Evolutionary conservation across 2,113 vertebrate genomes (phyloP).

Genomic region (Pandion haliaetus): DNA sequence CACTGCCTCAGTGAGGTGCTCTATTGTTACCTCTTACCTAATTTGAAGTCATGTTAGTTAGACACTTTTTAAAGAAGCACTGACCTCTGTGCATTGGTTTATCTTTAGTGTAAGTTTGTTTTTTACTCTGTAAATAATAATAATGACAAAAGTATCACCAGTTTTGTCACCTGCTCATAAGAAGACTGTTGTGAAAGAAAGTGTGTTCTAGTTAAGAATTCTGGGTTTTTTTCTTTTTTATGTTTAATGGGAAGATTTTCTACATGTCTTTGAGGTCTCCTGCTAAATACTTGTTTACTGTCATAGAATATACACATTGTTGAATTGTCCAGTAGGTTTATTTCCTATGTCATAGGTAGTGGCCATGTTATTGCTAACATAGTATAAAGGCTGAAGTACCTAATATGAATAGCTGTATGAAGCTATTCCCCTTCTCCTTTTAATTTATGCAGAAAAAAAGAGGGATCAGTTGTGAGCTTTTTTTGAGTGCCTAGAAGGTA

Average conservation of each 20-base stretch:
- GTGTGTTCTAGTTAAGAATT: neutral
- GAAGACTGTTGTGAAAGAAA: neutral
- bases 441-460: neutral
- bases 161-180: neutral
- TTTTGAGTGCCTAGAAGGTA: neutral
- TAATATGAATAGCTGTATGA: neutral
- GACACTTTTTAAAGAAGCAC: neutral
- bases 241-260: neutral
- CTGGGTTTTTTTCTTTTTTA: neutral
- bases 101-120: accelerated
- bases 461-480: neutral
- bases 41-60: neutral
- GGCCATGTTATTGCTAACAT: neutral
- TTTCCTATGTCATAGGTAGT: neutral
- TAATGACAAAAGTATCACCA: neutral
- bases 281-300: neutral
- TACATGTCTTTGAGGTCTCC: neutral
- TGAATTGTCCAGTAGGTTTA: neutral
- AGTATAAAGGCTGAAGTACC: neutral
- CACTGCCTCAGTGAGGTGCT: neutral
- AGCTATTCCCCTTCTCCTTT: neutral
- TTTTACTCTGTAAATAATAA: neutral
- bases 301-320: neutral
- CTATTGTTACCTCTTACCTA: neutral
- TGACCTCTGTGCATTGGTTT: neutral